phyloP scores from a whole-genome alignment of 2,888 invertebrate genomes.

The Stegophylla sp. region DNA sequence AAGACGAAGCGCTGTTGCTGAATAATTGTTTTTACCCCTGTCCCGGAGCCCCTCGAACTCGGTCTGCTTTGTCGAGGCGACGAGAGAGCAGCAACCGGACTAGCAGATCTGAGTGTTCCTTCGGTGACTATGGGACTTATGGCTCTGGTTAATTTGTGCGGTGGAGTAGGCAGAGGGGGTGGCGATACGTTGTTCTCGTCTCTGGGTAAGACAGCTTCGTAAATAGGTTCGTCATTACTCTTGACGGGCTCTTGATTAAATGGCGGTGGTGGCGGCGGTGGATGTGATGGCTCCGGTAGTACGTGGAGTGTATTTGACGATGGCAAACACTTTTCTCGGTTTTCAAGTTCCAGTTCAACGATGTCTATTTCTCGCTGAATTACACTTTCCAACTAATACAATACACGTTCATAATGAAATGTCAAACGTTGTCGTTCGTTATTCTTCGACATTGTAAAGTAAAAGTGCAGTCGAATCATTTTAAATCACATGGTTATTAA shows the following conservation, averaged over 20 bases:
- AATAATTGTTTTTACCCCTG: constrained; percentile 60
- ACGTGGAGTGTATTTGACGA: constrained; percentile 66
- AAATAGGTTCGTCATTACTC: constrained; percentile 76
- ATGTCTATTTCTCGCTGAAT: constrained; percentile 72
- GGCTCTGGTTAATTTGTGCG: constrained; percentile 65
- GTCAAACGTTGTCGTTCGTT: background rate
- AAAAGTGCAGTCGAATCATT: constrained; percentile 26
- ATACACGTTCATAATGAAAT: too few species aligned
- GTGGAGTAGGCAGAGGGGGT: constrained; percentile 67
- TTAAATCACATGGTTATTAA: constrained; percentile 27
- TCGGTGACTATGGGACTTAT: constrained; percentile 65
- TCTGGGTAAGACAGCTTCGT: constrained; percentile 81
- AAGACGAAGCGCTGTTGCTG: too few species aligned
- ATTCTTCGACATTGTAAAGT: background rate
- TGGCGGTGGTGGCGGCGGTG: constrained; percentile 73
- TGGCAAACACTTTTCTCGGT: constrained; percentile 64
- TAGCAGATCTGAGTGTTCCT: constrained; percentile 62
- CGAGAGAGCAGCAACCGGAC: constrained; percentile 62
- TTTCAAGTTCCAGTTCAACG: constrained; percentile 65
- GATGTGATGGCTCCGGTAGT: constrained; percentile 79
- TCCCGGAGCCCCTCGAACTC: constrained; percentile 66
- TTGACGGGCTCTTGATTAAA: constrained; percentile 65
- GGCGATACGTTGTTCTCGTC: constrained; percentile 67
- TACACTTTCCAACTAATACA: constrained; percentile 70
- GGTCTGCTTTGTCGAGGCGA: constrained; percentile 68